phyloP scores from a whole-genome alignment of 2,888 invertebrate genomes.

The Polietes domitor region DNA sequence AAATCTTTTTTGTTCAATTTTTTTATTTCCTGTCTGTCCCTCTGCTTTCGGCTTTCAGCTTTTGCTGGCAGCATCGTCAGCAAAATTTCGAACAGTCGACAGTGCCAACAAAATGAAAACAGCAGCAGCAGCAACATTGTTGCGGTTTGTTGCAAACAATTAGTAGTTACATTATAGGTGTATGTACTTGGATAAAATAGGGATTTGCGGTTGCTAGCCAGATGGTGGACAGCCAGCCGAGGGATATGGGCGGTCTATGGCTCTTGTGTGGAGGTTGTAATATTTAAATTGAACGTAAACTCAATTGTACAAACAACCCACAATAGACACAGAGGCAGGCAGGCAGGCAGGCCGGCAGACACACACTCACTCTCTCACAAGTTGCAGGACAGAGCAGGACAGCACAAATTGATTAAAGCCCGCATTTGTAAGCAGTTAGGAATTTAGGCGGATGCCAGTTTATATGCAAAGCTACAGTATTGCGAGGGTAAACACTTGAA shows the following conservation, averaged over 20 bases:
- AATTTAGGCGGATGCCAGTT: neutral
- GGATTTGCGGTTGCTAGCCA: slow-evolving; percentile 25
- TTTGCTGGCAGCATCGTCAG: neutral
- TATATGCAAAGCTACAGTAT: neutral
- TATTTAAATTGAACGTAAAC: slow-evolving; percentile 34
- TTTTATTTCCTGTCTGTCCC: neutral
- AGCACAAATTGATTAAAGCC: slow-evolving; percentile 26
- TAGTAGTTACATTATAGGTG: slow-evolving; percentile 28
- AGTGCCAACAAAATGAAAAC: neutral
- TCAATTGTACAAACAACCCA: slow-evolving; percentile 20
- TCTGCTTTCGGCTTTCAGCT: neutral
- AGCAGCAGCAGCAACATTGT: slow-evolving; percentile 27
- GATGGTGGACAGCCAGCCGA: neutral
- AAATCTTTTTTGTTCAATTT: slow-evolving; percentile 12
- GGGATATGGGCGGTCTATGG: neutral
- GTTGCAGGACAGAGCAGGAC: neutral
- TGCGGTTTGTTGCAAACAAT: slow-evolving; percentile 28
- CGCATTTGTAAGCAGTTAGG: slow-evolving; percentile 7
- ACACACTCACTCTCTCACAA: neutral
- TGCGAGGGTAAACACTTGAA: neutral
- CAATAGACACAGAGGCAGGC: neutral
- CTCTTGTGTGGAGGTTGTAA: slow-evolving; percentile 15
- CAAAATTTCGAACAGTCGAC: neutral
- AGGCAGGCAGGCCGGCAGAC: neutral
- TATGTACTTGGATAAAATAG: neutral